phyloP scores from a whole-genome alignment of 2,113 vertebrate species.

The Hydrolagus affinis region DNA sequence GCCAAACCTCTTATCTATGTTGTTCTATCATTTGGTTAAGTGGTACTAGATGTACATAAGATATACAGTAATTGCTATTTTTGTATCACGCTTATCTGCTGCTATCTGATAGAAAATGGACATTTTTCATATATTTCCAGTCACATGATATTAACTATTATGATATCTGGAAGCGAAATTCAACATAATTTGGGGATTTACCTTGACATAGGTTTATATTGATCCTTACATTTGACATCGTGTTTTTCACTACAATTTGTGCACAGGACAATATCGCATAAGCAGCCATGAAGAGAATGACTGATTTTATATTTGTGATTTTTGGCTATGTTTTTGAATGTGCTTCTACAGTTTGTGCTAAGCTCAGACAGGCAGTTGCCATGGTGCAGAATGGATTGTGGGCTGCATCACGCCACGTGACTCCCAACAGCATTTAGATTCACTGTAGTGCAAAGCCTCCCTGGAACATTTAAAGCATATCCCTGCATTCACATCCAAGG shows the following conservation, averaged over 20 bases:
- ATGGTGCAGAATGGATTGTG: slow-evolving; percentile 18
- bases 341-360: background rate
- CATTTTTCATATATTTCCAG: background rate
- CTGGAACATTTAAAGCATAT: slow-evolving; percentile 7
- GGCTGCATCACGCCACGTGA: slow-evolving; percentile 5
- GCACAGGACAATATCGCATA: no score
- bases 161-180: background rate
- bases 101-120: background rate
- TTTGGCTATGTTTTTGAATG: background rate
- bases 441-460: background rate
- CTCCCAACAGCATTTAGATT: background rate
- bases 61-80: no score
- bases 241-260: no score
- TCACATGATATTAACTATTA: background rate
- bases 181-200: no score
- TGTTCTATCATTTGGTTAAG: no score
- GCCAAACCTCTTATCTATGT: no score
- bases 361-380: slow-evolving; percentile 15
- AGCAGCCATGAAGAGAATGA: no score
- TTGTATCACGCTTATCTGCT: background rate
- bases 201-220: background rate
- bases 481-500: background rate
- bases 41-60: no score
- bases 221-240: background rate
- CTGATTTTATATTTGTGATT: no score